Evolutionary conservation across 1,140 invertebrate genomes (phyloP).

Genomic region (Lepidurus packardi): DNA sequence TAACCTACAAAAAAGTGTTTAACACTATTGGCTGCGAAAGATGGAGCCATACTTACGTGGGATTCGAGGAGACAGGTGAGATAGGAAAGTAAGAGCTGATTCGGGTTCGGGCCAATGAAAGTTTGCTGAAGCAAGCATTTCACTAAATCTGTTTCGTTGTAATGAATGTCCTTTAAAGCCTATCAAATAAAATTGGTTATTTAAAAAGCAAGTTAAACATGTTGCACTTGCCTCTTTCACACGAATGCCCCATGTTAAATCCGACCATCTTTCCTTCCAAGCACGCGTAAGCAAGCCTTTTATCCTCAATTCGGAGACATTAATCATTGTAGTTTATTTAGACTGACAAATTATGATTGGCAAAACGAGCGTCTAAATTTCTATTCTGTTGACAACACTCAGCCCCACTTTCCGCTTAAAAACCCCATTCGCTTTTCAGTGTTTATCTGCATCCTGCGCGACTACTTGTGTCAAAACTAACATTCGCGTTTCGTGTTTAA

Average conservation of each 20-base stretch:
- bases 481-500: no score
- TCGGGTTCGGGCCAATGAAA: not conserved
- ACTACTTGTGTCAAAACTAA: no score
- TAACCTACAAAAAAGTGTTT: not conserved
- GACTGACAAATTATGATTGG: not conserved
- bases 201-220: not conserved
- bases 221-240: not conserved
- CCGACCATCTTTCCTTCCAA: constrained; percentile 2
- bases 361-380: no score
- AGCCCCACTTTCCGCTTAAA: no score
- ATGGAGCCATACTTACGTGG: not conserved
- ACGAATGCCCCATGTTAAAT: not conserved
- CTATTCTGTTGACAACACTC: no score
- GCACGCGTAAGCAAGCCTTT: not conserved
- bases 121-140: not conserved
- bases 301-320: not conserved
- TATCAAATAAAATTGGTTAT: not conserved
- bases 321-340: not conserved
- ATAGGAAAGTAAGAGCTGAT: not conserved
- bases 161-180: not conserved
- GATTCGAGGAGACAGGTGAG: not conserved
- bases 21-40: not conserved
- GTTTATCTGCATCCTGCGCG: no score
- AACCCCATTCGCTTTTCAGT: no score
- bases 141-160: not conserved